These are phyloP conservation scores for Malurus alboscapulatus DNA, from an alignment of 2,113 vertebrate species.

Conservation along the genomic window DNA sequence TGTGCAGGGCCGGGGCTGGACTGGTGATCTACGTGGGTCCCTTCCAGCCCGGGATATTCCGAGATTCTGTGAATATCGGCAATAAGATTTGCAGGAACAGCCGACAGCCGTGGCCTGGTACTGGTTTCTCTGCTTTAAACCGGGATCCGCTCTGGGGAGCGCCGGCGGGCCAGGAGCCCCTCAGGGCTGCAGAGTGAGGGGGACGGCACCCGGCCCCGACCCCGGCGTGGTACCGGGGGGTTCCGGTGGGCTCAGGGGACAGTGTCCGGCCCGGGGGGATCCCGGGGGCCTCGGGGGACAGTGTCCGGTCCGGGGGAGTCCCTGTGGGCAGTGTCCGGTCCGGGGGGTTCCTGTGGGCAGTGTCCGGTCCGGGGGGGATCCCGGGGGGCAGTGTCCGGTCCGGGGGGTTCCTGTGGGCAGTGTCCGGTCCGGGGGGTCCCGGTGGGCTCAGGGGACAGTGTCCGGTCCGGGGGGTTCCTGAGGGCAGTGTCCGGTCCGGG, in stretches of 20 bases:
- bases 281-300: background rate
- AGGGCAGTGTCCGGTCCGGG: no score
- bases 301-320: background rate
- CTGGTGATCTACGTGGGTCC: fast-evolving
- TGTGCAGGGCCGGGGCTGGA: background rate
- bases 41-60: no score
- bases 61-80: no score
- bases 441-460: background rate
- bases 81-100: background rate
- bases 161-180: background rate
- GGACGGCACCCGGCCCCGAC: background rate
- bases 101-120: background rate
- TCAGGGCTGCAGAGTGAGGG: background rate
- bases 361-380: background rate
- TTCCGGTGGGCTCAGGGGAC: background rate
- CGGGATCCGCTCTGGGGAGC: background rate
- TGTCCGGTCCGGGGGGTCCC: background rate
- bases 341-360: background rate
- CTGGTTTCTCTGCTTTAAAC: background rate
- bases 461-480: no score
- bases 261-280: background rate
- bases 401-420: no score
- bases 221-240: background rate
- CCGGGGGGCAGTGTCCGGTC: no score
- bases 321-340: no score